Evolutionary conservation across 1,140 invertebrate genomes (phyloP), one percentile per base, ranked within the genome.

Genomic region (Eupristina koningsbergeri): DNA sequence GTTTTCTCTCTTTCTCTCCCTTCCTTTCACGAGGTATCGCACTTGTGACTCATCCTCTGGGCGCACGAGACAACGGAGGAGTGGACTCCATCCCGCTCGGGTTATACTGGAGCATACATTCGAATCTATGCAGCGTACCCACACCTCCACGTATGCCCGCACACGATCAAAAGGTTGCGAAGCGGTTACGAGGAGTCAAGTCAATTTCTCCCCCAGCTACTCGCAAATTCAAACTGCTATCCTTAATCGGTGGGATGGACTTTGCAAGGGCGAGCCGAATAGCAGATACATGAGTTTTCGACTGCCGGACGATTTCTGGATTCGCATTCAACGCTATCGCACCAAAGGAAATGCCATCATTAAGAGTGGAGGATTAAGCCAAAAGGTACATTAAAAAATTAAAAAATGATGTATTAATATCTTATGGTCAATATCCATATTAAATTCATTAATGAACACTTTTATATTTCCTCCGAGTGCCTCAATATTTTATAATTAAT

Each of bases 41-140:
- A 5, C 5, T 34, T 45, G 47, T 80, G 78, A 80, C 63, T 69
- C 78, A 80, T 71, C 64, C n/a, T 0, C 39, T 11, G 15, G 26
- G 26, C 58, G 64, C n/a, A n/a, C n/a, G n/a, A n/a, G n/a, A n/a
- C n/a, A n/a, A n/a, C n/a, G n/a, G n/a, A n/a, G n/a, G n/a, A n/a
- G n/a, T n/a, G n/a, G n/a, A n/a, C n/a, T n/a, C n/a, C n/a, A n/a
- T n/a, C n/a, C n/a, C n/a, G n/a, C n/a, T n/a, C n/a, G n/a, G n/a
- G n/a, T n/a, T n/a, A n/a, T n/a, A n/a, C n/a, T n/a, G n/a, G n/a
- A n/a, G n/a, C n/a, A n/a, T n/a, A n/a, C n/a, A n/a, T n/a, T 31
- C 19, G 36, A 67, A 67, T 67, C 31, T n/a, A 22, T 67, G 15
- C 34, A 39, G 26, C 26, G 1, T 58, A 58, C 2, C 3, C 50